A percentile compares a stretch with the other conserved stretches of the same genome.
phyloP scores from a whole-genome alignment of 2,797 vertebrate genomes.

The Gallinago stenura region DNA sequence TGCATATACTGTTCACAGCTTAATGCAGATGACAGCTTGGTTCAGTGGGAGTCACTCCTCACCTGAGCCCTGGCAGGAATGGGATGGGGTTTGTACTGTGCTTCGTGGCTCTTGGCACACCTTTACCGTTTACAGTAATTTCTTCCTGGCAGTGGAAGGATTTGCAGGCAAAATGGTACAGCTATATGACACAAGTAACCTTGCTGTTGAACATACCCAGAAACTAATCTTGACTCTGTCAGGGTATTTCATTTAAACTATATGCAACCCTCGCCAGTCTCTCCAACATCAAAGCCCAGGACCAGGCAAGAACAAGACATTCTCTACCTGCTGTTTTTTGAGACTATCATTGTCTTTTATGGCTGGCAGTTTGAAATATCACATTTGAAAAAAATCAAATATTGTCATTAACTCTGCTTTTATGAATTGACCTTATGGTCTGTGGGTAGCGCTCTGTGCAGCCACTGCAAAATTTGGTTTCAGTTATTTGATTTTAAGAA shows the following conservation, averaged over 20 bases:
- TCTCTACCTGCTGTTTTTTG: background rate
- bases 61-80: background rate
- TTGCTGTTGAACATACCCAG: background rate
- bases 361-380: background rate
- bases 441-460: background rate
- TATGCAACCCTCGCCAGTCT: background rate
- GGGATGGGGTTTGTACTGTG: background rate
- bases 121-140: background rate
- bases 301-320: background rate
- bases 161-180: background rate
- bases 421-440: background rate
- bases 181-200: background rate
- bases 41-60: background rate
- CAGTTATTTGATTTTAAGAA: background rate
- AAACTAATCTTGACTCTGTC: background rate
- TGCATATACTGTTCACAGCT: background rate
- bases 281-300: background rate
- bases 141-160: background rate
- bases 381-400: background rate
- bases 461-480: background rate
- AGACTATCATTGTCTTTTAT: background rate
- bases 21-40: background rate
- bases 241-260: background rate
- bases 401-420: background rate
- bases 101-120: background rate